These are phyloP conservation scores for Hydrolagus colliei DNA, from an alignment of 2,797 vertebrate species.

Conservation along the genomic window DNA sequence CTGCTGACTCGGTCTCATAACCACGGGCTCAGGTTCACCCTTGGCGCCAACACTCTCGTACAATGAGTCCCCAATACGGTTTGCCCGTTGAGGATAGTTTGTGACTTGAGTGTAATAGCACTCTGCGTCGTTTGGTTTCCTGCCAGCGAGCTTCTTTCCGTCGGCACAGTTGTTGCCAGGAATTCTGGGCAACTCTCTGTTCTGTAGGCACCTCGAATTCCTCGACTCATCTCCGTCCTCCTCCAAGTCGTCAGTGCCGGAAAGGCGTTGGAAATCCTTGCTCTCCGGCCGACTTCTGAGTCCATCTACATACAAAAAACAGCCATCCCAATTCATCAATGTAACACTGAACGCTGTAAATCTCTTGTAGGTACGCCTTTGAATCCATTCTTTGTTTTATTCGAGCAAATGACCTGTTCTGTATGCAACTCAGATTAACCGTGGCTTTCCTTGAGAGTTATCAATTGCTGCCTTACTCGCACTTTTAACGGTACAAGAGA, in stretches of 20 bases:
- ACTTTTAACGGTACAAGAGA: no score
- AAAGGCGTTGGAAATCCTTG: not conserved
- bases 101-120: not conserved
- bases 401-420: no score
- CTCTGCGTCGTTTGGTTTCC: not conserved
- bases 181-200: not conserved
- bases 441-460: no score
- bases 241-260: not conserved
- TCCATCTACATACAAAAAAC: not conserved
- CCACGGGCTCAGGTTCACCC: not conserved
- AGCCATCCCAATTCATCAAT: not conserved
- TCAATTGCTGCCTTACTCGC: no score
- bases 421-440: no score
- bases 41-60: slow-evolving; percentile 20
- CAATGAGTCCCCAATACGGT: not conserved
- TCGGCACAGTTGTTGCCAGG: not conserved
- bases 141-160: not conserved
- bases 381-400: no score
- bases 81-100: not conserved
- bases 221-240: not conserved
- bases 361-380: no score
- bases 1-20: no score
- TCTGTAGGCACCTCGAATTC: not conserved
- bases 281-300: not conserved
- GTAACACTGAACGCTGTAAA: not conserved